Conservation (phyloP, 2,113 vertebrate species). For the Brachionichthys hirsutus region DNA sequence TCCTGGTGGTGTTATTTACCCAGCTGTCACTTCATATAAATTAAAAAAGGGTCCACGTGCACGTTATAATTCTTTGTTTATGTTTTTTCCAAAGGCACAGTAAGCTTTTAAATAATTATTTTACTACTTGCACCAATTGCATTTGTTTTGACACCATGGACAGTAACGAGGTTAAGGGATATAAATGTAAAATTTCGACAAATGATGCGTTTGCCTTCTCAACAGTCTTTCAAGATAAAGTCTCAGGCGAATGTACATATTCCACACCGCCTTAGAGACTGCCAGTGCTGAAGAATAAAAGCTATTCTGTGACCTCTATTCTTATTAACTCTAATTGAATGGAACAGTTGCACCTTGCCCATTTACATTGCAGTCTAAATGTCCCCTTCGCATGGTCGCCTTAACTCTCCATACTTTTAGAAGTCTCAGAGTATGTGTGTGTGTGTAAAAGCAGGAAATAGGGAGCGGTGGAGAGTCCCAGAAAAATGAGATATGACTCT, state of each 20-base stretch:
- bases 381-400: conserved; percentile 55
- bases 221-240: conserved; percentile 59
- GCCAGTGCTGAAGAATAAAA: conserved; percentile 53
- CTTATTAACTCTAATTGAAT: conserved; percentile 54
- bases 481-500: conserved; percentile 55
- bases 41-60: conserved; percentile 40
- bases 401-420: conserved; percentile 37
- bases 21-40: conserved; percentile 67
- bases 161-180: conserved; percentile 12
- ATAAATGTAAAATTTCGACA: conserved; percentile 33
- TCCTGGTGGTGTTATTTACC: conserved; percentile 69
- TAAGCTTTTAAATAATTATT: conserved; percentile 37
- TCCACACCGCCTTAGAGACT: conserved; percentile 40
- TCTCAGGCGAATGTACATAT: conserved; percentile 40
- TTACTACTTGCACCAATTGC: conserved; percentile 17
- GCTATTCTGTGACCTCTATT: conserved; percentile 61
- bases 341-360: conserved; percentile 54
- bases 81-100: conserved; percentile 38
- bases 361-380: conserved; percentile 70
- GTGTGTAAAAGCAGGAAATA: conserved; percentile 10
- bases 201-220: conserved; percentile 36
- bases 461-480: conserved; percentile 14
- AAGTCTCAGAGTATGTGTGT: conserved; percentile 26
- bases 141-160: too few species aligned
- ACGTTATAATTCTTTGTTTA: conserved; percentile 32